phyloP scores from a whole-genome alignment of 2,113 vertebrate genomes.

The Sphaerodactylus townsendi region DNA sequence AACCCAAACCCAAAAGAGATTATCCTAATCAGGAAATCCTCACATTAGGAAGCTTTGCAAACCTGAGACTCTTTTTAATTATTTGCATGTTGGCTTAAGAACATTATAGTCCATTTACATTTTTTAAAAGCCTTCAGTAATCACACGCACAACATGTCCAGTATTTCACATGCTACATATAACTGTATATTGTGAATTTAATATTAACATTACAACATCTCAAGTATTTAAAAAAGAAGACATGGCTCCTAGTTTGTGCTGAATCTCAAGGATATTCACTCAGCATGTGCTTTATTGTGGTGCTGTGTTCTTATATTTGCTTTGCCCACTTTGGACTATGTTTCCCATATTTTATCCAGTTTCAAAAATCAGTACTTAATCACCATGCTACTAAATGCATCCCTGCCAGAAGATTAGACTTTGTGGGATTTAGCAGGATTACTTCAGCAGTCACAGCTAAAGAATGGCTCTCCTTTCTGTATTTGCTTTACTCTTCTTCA shows the following conservation, averaged over 20 bases:
- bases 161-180: background rate
- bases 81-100: background rate
- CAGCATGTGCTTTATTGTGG: background rate
- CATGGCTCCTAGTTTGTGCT: background rate
- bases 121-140: background rate
- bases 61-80: background rate
- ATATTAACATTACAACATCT: background rate
- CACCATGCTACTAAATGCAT: constrained; percentile 8
- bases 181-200: background rate
- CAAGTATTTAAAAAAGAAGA: background rate
- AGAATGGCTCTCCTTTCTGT: background rate
- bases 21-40: background rate
- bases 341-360: background rate
- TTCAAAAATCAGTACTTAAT: background rate
- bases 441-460: background rate
- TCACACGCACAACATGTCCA: background rate
- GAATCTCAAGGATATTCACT: background rate
- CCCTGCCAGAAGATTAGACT: constrained; percentile 22
- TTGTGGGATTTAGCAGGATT: background rate
- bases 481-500: background rate
- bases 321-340: constrained; percentile 3
- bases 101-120: background rate
- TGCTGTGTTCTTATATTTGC: background rate
- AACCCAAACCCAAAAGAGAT: background rate
- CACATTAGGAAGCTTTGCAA: background rate